Evolutionary conservation across 1,140 invertebrate species (phyloP).

Genomic region (Zaprionus capensis): DNA sequence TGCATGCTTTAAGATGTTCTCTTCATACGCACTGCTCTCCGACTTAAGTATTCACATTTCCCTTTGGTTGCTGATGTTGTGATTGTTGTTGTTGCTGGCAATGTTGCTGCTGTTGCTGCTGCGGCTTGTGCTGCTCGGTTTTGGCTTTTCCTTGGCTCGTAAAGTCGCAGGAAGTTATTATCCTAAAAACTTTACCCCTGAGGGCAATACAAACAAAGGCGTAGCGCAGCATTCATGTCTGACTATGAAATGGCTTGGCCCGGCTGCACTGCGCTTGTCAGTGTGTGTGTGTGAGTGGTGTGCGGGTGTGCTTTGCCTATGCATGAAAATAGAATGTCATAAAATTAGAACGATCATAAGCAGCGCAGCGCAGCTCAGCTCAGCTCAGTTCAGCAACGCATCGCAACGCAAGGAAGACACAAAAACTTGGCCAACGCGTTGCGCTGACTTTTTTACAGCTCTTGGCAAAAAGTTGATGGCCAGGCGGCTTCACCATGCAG

Average conservation of each 20-base stretch:
- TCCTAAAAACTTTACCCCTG: constrained; percentile 83
- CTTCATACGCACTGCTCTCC: constrained; percentile 61
- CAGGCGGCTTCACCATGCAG: constrained; percentile 42
- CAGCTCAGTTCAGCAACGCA: constrained; percentile 12
- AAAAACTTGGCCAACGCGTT: constrained; percentile 50
- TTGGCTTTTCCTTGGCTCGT: constrained; percentile 74
- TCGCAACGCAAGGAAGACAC: constrained; percentile 44
- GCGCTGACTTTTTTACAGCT: constrained; percentile 75
- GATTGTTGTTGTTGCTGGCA: constrained; percentile 37
- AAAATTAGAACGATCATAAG: constrained; percentile 81
- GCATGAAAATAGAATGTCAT: constrained; percentile 82
- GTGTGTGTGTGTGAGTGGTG: constrained; percentile 20
- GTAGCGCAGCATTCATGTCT: constrained; percentile 80
- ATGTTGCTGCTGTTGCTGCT: constrained; percentile 26
- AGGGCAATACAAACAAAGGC: constrained; percentile 82
- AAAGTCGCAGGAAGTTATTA: constrained; percentile 83
- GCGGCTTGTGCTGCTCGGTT: constrained; percentile 51
- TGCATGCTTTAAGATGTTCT: constrained; percentile 75
- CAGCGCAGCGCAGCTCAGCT: constrained; percentile 10
- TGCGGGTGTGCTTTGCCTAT: constrained; percentile 60
- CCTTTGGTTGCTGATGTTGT: constrained; percentile 56
- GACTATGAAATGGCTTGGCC: constrained; percentile 73
- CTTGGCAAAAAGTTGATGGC: constrained; percentile 76
- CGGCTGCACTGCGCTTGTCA: constrained; percentile 32
- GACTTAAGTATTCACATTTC: constrained; percentile 78